Evolutionary conservation across 2,888 invertebrate species (phyloP).

Genomic region (Gasteruption jaculator): DNA sequence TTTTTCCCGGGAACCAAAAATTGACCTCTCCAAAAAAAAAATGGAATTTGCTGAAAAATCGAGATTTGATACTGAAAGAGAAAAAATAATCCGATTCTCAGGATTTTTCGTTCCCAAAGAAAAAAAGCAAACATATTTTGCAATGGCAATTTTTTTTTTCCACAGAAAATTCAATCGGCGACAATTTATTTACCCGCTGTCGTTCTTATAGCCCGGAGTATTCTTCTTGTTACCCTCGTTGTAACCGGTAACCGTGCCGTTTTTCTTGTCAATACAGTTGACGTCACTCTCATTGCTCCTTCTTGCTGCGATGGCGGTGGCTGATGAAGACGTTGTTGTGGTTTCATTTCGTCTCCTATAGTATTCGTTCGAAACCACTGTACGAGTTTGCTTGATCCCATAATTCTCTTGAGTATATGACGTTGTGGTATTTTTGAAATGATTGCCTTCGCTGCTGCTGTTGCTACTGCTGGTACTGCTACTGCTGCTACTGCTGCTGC

Average conservation of each 20-base stretch:
- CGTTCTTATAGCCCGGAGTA: constrained; percentile 48
- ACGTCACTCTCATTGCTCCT: constrained; percentile 25
- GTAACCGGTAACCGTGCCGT: constrained; percentile 40
- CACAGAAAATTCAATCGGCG: too few relatives aligned
- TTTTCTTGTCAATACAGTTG: constrained; percentile 32
- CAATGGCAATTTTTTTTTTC: too few relatives aligned
- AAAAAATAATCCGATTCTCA: too few relatives aligned
- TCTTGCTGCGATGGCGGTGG: constrained; percentile 27
- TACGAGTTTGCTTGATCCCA: constrained; percentile 35
- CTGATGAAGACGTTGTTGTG: constrained; percentile 30
- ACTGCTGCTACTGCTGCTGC: constrained; percentile 18
- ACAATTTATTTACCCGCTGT: constrained; percentile 46
- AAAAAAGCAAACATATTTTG: too few relatives aligned
- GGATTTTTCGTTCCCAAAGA: too few relatives aligned
- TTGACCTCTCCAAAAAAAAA: too few relatives aligned
- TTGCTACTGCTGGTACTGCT: too few relatives aligned
- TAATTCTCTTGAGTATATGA: constrained; percentile 40
- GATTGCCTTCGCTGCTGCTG: constrained; percentile 36
- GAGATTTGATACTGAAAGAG: too few relatives aligned
- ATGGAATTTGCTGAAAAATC: too few relatives aligned
- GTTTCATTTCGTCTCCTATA: constrained; percentile 32
- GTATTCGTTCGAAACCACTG: constrained; percentile 32
- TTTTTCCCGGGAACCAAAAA: too few relatives aligned
- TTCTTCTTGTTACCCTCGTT: constrained; percentile 48
- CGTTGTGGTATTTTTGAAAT: constrained; percentile 40